Conservation (phyloP, 2,113 vertebrate species). For the Carassius carassius region DNA sequence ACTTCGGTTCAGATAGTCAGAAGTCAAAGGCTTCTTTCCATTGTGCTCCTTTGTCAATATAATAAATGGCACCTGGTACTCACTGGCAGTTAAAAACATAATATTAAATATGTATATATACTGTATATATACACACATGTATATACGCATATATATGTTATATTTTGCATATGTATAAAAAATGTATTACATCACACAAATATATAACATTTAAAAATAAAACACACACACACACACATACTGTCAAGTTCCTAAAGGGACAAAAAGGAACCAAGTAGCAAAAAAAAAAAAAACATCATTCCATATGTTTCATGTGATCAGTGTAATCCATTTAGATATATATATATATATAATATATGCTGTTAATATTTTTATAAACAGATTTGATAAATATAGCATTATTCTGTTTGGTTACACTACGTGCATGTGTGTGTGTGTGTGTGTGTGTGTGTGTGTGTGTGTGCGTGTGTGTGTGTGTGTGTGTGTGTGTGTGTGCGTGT, state of each 20-base stretch:
- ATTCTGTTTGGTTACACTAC: not conserved
- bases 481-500: slow-evolving; percentile 46
- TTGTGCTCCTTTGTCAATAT: not conserved
- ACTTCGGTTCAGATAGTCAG: not conserved
- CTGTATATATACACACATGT: too few relatives aligned
- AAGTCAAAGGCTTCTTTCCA: not conserved
- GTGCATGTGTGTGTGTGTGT: slow-evolving; percentile 31
- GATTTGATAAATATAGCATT: not conserved
- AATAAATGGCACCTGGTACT: too few relatives aligned
- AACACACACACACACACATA: not conserved
- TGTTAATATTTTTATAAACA: not conserved
- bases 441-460: slow-evolving; percentile 20
- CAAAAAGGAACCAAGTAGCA: not conserved
- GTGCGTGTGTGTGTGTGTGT: slow-evolving; percentile 41
- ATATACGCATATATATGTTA: too few relatives aligned
- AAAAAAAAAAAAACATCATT: not conserved
- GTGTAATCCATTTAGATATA: not conserved
- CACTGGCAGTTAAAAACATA: not conserved
- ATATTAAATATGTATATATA: too few relatives aligned
- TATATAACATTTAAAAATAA: not conserved
- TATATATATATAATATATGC: not conserved
- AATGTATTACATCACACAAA: too few relatives aligned
- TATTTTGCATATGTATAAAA: too few relatives aligned
- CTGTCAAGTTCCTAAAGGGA: not conserved
- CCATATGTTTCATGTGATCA: not conserved